Evolutionary conservation across 2,113 vertebrate genomes (phyloP).

Genomic region (Paramisgurnus dabryanus): DNA sequence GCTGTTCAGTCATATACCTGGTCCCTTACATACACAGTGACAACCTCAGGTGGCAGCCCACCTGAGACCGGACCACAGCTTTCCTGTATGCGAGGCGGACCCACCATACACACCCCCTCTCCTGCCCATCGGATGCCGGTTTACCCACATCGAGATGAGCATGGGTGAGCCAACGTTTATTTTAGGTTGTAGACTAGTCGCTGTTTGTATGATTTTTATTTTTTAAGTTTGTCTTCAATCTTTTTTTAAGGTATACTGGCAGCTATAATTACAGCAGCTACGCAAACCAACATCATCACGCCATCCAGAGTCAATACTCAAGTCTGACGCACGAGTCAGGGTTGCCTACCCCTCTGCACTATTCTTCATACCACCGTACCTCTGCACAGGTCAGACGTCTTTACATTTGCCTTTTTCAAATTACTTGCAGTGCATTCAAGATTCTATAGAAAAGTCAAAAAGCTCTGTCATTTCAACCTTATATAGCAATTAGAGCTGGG

Average conservation of each 20-base stretch:
- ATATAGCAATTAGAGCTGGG: too few species aligned
- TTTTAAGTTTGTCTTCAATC: neutral
- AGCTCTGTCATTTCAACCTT: too few species aligned
- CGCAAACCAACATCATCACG: constrained; percentile 90
- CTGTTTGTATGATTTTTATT: neutral
- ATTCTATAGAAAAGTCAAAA: too few species aligned
- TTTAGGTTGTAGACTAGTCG: neutral
- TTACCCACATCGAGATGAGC: constrained; percentile 93
- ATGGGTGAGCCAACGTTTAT: constrained; percentile 77
- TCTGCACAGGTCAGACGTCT: constrained; percentile 86
- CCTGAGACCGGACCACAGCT: constrained; percentile 88
- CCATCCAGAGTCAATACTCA: constrained; percentile 95
- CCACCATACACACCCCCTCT: constrained; percentile 82
- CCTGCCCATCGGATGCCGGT: constrained; percentile 90
- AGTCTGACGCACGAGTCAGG: constrained; percentile 88
- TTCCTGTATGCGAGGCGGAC: constrained; percentile 89
- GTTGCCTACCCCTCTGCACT: constrained; percentile 91
- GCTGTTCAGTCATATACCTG: constrained; percentile 99
- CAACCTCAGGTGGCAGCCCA: constrained; percentile 87
- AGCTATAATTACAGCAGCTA: constrained; percentile 98
- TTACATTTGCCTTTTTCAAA: neutral
- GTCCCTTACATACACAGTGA: constrained; percentile 99
- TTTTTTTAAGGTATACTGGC: constrained; percentile 84
- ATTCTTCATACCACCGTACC: constrained; percentile 92
- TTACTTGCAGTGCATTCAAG: too few species aligned